Conservation (phyloP, 2,888 invertebrate genomes). For the Pachliopta kotzebuea region DNA sequence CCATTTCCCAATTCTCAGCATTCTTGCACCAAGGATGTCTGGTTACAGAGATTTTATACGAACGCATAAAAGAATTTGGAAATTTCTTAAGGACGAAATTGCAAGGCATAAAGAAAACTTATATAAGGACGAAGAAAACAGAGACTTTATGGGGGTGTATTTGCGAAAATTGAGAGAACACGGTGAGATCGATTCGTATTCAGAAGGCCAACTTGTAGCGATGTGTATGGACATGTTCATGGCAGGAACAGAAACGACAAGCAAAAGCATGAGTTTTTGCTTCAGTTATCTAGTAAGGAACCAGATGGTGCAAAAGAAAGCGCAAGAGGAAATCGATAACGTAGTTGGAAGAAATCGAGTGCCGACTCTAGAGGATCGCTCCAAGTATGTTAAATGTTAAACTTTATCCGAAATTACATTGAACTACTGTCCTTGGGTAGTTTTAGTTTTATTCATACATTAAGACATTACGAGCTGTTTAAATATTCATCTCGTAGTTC, state of each 20-base stretch:
- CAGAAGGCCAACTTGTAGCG: conserved; percentile 88
- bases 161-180: conserved; percentile 83
- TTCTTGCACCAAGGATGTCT: conserved; percentile 86
- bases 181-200: conserved; percentile 78
- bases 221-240: conserved; percentile 92
- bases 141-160: conserved; percentile 92
- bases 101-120: conserved; percentile 84
- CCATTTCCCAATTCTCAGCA: conserved; percentile 87
- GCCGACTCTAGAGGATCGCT: conserved; percentile 86
- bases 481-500: too few relatives aligned
- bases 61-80: conserved; percentile 86
- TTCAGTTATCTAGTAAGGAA: conserved; percentile 87
- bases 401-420: not conserved
- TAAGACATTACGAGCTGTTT: too few relatives aligned
- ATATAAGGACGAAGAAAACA: conserved; percentile 80
- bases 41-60: conserved; percentile 88
- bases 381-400: conserved; percentile 74
- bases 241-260: conserved; percentile 93
- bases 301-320: conserved; percentile 86
- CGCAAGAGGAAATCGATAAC: conserved; percentile 88
- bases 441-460: too few relatives aligned
- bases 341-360: conserved; percentile 85
- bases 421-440: too few relatives aligned
- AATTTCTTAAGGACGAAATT: conserved; percentile 86
- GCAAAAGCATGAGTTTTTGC: conserved; percentile 88